These are phyloP conservation scores for Biston stratarius DNA, from an alignment of 2,888 invertebrate species.

Conservation along the genomic window DNA sequence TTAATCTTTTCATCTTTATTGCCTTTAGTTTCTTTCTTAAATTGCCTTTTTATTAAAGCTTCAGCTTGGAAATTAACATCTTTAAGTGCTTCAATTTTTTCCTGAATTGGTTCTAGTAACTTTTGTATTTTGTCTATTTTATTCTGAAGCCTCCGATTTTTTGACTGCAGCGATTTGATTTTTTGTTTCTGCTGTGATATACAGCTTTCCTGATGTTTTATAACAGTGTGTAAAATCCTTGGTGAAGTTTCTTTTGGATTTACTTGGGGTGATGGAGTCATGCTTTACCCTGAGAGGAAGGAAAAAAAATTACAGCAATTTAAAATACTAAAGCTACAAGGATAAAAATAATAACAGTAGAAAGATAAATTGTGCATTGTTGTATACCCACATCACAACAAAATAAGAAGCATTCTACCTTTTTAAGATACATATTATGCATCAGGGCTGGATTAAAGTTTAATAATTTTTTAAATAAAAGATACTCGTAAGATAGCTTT, in stretches of 20 bases:
- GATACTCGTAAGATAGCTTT: too few relatives aligned
- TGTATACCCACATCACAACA: too few relatives aligned
- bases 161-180: conserved; percentile 1
- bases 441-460: too few relatives aligned
- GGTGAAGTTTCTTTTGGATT: conserved; percentile 9
- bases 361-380: too few relatives aligned
- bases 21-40: conserved; percentile 12
- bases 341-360: neutral
- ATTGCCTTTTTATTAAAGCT: conserved; percentile 14
- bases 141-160: conserved; percentile 7
- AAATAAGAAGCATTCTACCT: too few relatives aligned
- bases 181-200: conserved; percentile 7
- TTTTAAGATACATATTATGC: too few relatives aligned
- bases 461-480: too few relatives aligned
- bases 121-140: conserved; percentile 9
- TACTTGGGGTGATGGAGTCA: conserved; percentile 7
- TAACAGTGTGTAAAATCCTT: conserved; percentile 1
- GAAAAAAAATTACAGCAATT: neutral
- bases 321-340: neutral
- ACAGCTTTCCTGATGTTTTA: conserved; percentile 8
- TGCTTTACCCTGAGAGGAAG: neutral
- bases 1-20: conserved; percentile 8
- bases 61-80: conserved; percentile 18
- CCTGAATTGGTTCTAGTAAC: conserved; percentile 11
- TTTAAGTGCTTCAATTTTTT: conserved; percentile 17